Base-by-base conservation (phyloP, 2,797 vertebrate species). In the Malacoctenus gilli region DNA sequence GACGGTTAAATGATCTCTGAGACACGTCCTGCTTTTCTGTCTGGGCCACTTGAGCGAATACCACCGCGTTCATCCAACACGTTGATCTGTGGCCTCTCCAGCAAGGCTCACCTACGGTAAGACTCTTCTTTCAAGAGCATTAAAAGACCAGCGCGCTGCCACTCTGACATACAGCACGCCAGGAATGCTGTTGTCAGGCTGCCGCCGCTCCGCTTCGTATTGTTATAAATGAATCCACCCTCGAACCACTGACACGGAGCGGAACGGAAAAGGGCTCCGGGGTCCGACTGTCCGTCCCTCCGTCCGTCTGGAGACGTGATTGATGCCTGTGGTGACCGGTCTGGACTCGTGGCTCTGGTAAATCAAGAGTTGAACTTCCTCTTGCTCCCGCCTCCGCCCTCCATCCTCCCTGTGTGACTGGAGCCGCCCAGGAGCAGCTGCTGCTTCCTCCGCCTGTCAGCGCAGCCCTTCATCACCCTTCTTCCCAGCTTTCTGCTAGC, bases 371-470 rank as follows among this genome's bases (percentile, higher is more conserved):
- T 59, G 47, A 75, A 71, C 70, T 70, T 70, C 59, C 66, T 75
- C 53, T 21, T 47, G 48, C 62, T 39, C 48, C 30, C 10, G 40
- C 72, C 63, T 63, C 63, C 63, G 37, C 64, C 59, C 80, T 46
- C 53, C 32, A 60, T 51, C 52, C 72, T 58, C 44, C 58, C 58
- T 37, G 58, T 77, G 71, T 65, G 79, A 66, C 68, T 72, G 35
- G 64, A 83, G 56, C 70, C 68, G 25, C 78, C 77, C 74, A 73
- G 71, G 59, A 87, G 82, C 84, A 89, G 84, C 89, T 83, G 81
- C 76, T 61, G 66, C 70, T 84, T 89, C 84, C 85, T 82, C 79
- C 68, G 77, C 61, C 70, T 81, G 85, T 85, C 86, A 89, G 75
- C 72, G 65, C 30, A 42, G 64, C 68, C 68, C 75, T 80, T 75